phyloP scores from a whole-genome alignment of 2,888 invertebrate genomes.

The Apomyelois bistriatella region DNA sequence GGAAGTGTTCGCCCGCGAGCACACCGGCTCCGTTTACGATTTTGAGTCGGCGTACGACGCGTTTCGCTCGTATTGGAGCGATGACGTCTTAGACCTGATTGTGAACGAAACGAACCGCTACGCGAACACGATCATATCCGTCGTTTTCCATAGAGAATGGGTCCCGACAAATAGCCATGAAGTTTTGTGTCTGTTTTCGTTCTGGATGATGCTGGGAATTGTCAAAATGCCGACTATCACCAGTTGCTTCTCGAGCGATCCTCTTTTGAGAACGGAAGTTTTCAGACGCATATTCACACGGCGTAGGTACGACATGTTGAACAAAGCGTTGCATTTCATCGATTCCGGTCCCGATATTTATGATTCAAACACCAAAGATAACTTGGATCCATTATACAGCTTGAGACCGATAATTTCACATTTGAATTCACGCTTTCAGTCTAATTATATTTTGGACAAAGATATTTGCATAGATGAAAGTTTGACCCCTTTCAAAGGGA shows the following conservation, averaged over 20 bases:
- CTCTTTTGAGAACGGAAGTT: constrained; percentile 17
- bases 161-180: not conserved
- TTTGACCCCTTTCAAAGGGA: not conserved
- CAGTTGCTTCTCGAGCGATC: constrained; percentile 23
- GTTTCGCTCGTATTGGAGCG: not conserved
- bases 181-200: not conserved
- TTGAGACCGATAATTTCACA: not conserved
- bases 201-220: constrained; percentile 13
- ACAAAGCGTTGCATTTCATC: constrained; percentile 22
- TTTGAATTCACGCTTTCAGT: not conserved
- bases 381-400: constrained; percentile 11
- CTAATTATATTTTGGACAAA: not conserved
- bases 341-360: constrained; percentile 11
- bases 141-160: constrained; percentile 8
- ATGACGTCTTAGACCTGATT: constrained; percentile 13
- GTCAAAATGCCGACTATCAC: constrained; percentile 18
- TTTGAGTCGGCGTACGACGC: not conserved
- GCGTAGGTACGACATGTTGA: not conserved
- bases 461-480: constrained; percentile 21
- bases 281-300: not conserved
- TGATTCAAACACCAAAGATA: not conserved
- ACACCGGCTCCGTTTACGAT: not conserved
- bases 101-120: constrained; percentile 17
- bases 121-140: constrained; percentile 4
- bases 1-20: not conserved